A percentile compares a stretch with the other conserved stretches of the same genome.
phyloP scores from a whole-genome alignment of 2,888 invertebrate species.

The Blastobasis adustella region DNA sequence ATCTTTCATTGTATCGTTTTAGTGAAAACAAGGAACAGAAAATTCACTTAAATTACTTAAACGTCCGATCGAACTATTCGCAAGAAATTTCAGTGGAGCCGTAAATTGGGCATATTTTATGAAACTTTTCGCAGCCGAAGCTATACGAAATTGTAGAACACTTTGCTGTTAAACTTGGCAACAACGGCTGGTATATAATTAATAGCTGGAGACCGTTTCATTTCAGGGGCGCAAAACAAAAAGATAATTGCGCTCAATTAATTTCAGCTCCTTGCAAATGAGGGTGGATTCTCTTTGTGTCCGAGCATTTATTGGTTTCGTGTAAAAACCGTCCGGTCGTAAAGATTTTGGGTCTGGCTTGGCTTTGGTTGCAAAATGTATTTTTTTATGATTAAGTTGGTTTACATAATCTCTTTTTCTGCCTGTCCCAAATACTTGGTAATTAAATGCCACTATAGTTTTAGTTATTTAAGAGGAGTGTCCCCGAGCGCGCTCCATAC shows the following conservation, averaged over 20 bases:
- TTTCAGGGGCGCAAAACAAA: conserved; percentile 52
- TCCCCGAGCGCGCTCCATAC: too few relatives aligned
- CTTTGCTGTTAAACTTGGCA: conserved; percentile 37
- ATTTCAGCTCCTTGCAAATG: conserved; percentile 62
- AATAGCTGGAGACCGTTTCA: conserved; percentile 49
- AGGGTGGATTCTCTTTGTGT: conserved; percentile 41
- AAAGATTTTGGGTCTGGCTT: too few relatives aligned
- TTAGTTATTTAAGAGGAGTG: too few relatives aligned
- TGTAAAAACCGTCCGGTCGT: conserved; percentile 12
- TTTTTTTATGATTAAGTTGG: too few relatives aligned
- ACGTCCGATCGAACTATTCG: conserved; percentile 13
- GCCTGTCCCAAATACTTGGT: too few relatives aligned
- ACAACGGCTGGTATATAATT: conserved; percentile 46
- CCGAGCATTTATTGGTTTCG: conserved; percentile 48
- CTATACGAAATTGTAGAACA: conserved; percentile 34
- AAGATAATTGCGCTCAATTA: conserved; percentile 69
- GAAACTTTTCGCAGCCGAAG: conserved; percentile 28
- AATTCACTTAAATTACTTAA: too few relatives aligned
- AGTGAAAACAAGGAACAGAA: too few relatives aligned
- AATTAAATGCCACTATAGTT: too few relatives aligned
- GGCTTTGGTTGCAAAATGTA: too few relatives aligned
- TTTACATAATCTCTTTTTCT: too few relatives aligned
- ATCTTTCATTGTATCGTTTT: too few relatives aligned
- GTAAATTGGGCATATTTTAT: conserved; percentile 29
- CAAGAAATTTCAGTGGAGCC: conserved; percentile 20